Base-by-base conservation (phyloP, 1,140 invertebrate genomes). In the Apis dorsata region DNA sequence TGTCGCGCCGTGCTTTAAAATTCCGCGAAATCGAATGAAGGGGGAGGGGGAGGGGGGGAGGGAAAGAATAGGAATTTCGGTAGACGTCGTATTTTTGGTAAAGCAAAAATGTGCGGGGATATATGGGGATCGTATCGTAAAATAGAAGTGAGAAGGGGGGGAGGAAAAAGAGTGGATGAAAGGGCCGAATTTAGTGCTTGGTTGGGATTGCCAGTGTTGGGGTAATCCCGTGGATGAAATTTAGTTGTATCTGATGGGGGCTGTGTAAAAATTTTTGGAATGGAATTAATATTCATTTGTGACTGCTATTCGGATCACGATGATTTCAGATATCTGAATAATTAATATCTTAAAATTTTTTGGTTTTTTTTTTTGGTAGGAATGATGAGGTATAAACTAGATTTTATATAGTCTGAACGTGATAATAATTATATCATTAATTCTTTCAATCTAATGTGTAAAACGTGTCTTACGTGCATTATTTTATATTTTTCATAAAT, bases 1-100 rank as follows among this genome's bases (percentile, higher is more conserved):
- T 72, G 81, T 82, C 80, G 53, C 73, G 63, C 63, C 55, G 44
- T 57, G 59, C 73, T 76, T 81, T 76, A 76, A 28, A 73, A 65
- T 59, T 24, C 73, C 9, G 51, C 24, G 71, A 66, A 68, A 76
- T 60, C 73, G 80, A 77, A 82, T 44, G 9, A 44, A 44, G 34
- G 34, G 80, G 17, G 9, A 2, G 2, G 28, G 28, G 34, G 34
- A 3, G 24, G 24, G 24, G 34, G 3, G 34, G 34, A 28, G 2
- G 1, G 34, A 2, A 34, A 34, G 17, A 69, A 60, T 59, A 9
- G 24, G 44, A 44, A 44, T 44, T 44, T 44, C 28, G 49, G 10
- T 13, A 24, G 1, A 2, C 17, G 19, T 70, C 66, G 28, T 79
- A 44, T 81, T 55, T 74, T 70, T 74, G 17, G 7, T 12, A n/a